Conservation (phyloP, 2,113 vertebrate species). For the Malurus alboscapulatus region DNA sequence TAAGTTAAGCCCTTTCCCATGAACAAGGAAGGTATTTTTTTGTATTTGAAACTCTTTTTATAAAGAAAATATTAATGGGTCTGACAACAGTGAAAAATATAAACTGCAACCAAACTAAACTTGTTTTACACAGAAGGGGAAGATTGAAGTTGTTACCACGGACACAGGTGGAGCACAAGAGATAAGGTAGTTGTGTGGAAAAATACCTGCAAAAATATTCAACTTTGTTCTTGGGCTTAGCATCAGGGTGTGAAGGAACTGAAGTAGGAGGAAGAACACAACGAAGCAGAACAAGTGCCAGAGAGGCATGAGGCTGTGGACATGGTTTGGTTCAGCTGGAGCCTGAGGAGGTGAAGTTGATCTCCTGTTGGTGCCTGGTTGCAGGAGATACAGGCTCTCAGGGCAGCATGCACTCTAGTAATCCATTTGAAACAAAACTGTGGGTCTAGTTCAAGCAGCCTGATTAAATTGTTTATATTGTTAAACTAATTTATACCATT, state of each 20-base stretch:
- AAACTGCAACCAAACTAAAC: not conserved
- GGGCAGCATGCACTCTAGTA: not conserved
- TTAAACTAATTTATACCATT: slow-evolving; percentile 3
- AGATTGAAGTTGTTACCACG: not conserved
- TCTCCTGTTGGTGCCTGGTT: not conserved
- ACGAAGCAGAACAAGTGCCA: not conserved
- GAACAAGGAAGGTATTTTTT: not conserved
- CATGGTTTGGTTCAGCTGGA: not conserved
- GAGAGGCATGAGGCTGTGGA: not conserved
- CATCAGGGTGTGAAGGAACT: not conserved
- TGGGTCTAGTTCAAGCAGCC: not conserved
- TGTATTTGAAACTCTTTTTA: not conserved
- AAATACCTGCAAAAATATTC: not conserved
- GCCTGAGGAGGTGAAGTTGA: not conserved
- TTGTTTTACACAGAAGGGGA: not conserved
- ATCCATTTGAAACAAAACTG: not conserved
- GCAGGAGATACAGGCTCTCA: not conserved
- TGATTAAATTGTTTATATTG: slow-evolving; percentile 18
- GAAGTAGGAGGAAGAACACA: not conserved
- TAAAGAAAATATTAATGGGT: not conserved
- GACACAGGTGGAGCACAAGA: not conserved
- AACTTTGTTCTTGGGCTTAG: not conserved
- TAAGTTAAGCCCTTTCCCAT: not conserved
- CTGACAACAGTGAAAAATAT: not conserved
- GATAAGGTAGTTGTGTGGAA: not conserved